Percentiles rank a stretch among this genome's conserved stretches.
Conservation (phyloP, 2,797 vertebrate species). For the Coregonus ussuriensis region DNA sequence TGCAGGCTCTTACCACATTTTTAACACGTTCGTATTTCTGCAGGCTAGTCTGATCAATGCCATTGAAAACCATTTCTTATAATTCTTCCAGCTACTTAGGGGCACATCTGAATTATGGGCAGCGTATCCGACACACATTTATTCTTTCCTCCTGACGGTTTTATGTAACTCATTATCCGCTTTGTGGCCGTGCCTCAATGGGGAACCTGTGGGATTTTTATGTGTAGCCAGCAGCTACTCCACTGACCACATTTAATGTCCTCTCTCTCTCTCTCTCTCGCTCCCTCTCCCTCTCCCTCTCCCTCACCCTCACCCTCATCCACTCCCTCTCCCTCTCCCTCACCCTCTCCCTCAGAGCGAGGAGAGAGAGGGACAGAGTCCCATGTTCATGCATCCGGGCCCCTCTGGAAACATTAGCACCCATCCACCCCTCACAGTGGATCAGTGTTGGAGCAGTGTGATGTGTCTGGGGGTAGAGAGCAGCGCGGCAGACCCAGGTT, state of each 20-base stretch:
- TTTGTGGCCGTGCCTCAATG: conserved; percentile 92
- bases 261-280: conserved; percentile 52
- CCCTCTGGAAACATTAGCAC: conserved; percentile 48
- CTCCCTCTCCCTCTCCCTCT: conserved; percentile 47
- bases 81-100: conserved; percentile 98
- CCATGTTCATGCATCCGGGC: conserved; percentile 38
- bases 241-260: conserved; percentile 79
- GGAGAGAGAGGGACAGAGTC: conserved; percentile 12
- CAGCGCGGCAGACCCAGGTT: conserved; percentile 57
- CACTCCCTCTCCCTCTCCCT: conserved; percentile 49
- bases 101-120: conserved; percentile 94
- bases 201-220: conserved; percentile 86
- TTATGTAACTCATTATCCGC: conserved; percentile 99
- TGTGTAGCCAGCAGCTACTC: conserved; percentile 87
- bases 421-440: conserved; percentile 39
- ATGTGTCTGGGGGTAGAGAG: conserved; percentile 30
- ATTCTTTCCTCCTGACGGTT: conserved; percentile 95
- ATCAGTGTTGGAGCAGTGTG: conserved; percentile 45
- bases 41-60: conserved; percentile 92
- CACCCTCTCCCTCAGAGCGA: conserved; percentile 45
- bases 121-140: conserved; percentile 92
- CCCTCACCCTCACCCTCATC: too few species aligned
- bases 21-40: conserved; percentile 91
- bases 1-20: conserved; percentile 82
- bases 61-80: conserved; percentile 96